A percentile compares a stretch with the other conserved stretches of the same genome.
phyloP scores from a whole-genome alignment of 2,888 invertebrate species.

The Nematopogon swammerdamellus region DNA sequence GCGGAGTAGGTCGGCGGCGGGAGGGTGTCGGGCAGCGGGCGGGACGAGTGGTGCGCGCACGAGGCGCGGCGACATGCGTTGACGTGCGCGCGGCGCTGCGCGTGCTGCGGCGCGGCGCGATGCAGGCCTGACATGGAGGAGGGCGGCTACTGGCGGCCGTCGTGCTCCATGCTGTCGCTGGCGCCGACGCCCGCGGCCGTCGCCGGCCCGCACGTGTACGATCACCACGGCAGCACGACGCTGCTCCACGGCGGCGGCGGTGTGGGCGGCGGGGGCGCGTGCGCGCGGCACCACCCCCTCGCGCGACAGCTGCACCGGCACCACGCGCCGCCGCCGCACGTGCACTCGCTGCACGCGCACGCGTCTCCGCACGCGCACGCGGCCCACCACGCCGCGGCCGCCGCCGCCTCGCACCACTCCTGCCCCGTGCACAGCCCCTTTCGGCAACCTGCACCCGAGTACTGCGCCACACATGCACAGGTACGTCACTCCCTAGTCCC shows the following conservation, averaged over 20 bases:
- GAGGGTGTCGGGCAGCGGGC: constrained; percentile 55
- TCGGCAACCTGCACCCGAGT: constrained; percentile 56
- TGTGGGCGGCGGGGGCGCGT: constrained; percentile 34
- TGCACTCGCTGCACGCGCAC: constrained; percentile 38
- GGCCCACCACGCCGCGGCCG: constrained; percentile 40
- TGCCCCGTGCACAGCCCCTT: constrained; percentile 77
- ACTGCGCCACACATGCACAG: constrained; percentile 49
- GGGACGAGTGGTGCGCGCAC: constrained; percentile 53
- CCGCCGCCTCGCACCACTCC: constrained; percentile 48
- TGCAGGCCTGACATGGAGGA: constrained; percentile 50
- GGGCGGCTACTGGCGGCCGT: constrained; percentile 50
- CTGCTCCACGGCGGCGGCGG: constrained; percentile 37
- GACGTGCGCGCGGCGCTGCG: constrained; percentile 51
- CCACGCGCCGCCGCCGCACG: constrained; percentile 27
- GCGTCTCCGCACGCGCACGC: constrained; percentile 48
- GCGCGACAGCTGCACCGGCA: constrained; percentile 21
- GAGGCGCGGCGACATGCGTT: constrained; percentile 53
- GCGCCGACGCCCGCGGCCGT: constrained; percentile 12
- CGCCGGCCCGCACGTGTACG: constrained; percentile 9
- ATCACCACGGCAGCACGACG: constrained; percentile 46
- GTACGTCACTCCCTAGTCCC: constrained; percentile 19
- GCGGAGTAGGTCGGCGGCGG: constrained; percentile 21
- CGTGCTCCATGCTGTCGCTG: constrained; percentile 50
- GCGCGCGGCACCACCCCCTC: constrained; percentile 38
- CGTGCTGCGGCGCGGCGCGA: constrained; percentile 46